Conservation (phyloP, 35 echinoderm and acorn worm genomes). For the Strongylocentrotus purpuratus region DNA sequence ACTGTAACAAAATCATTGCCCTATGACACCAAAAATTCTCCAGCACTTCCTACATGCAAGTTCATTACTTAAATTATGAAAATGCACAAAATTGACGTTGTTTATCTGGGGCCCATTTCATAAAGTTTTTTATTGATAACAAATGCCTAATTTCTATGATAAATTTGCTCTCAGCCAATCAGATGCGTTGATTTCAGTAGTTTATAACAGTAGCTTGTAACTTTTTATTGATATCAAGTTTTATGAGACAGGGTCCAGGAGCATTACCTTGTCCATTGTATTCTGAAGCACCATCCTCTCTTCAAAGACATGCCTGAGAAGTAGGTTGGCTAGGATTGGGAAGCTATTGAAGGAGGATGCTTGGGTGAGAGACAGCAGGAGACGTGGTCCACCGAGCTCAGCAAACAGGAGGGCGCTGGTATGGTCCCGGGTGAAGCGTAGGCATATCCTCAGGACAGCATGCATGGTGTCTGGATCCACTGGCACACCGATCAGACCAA, state of each 20-base stretch:
- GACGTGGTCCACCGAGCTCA: slow-evolving; percentile 80
- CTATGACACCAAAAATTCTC: neutral
- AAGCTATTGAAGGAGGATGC: slow-evolving; percentile 86
- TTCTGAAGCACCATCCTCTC: slow-evolving; percentile 73
- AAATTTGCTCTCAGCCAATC: too few relatives aligned
- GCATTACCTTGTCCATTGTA: slow-evolving; percentile 92
- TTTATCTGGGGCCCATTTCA: too few relatives aligned
- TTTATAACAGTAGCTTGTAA: too few relatives aligned
- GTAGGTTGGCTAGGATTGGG: slow-evolving; percentile 78
- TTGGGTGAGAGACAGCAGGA: slow-evolving; percentile 82
- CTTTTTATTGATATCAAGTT: too few relatives aligned
- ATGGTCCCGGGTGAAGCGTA: slow-evolving; percentile 96
- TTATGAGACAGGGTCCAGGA: too few relatives aligned
- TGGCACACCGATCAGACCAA: slow-evolving; percentile 89
- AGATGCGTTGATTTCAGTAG: too few relatives aligned
- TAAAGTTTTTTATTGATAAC: too few relatives aligned
- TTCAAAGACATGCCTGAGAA: slow-evolving; percentile 96
- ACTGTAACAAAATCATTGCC: too few relatives aligned
- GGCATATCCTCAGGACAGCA: slow-evolving; percentile 84
- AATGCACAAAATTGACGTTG: neutral
- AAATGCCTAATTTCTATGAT: too few relatives aligned
- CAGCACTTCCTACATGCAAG: too few relatives aligned
- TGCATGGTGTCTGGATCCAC: slow-evolving; percentile 97
- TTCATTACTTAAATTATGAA: too few relatives aligned
- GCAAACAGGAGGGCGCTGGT: slow-evolving; percentile 86